Base-by-base conservation (phyloP, 2,797 vertebrate genomes). In the Ctenopoma kingsleyae region DNA sequence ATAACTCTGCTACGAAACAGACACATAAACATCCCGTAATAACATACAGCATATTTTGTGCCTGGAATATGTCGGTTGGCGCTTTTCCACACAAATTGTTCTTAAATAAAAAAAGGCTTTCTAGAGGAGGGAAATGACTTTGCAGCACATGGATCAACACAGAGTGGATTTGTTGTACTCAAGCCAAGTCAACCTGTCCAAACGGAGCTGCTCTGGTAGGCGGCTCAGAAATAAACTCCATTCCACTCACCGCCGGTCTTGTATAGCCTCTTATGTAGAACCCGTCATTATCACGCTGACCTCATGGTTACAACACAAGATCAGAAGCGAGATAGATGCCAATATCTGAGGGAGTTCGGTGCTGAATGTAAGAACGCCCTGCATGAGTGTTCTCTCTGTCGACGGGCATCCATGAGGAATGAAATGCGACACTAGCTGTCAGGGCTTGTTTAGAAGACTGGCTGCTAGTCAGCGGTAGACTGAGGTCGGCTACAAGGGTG, bases 391-490 rank as follows among this genome's bases (percentile, higher is more conserved):
- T 80, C 73, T 82, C 80, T 89, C 85, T 89, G 87, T 89, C 11
- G 75, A 70, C 62, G 77, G 67, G 81, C 86, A 89, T 64, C 88
- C 82, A 76, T 90, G 83, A 91, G 82, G 78, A 87, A 93, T 90
- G 86, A 74, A 77, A 89, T 84, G 82, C 78, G 90, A 91, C 89
- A 84, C 74, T 47, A 63, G 77, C 81, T 92, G 90, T 88, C 89
- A 65, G 80, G 71, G 60, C 51, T 68, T 0, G 70, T 91, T 92
- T 87, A 80, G 77, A 49, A 81, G 82, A 82, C 74, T 76, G 69
- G 67, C 65, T 43, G 66, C 74, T 11, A 71, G 66, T 74, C 73
- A 74, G 72, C 58, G 56, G 6, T 44, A 47, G 84, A 76, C 38
- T 61, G 57, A 74, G 67, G 43, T 41, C 20, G 16, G 63, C 44